Conservation (phyloP, 1,140 invertebrate genomes). For the Pomacea maculata region DNA sequence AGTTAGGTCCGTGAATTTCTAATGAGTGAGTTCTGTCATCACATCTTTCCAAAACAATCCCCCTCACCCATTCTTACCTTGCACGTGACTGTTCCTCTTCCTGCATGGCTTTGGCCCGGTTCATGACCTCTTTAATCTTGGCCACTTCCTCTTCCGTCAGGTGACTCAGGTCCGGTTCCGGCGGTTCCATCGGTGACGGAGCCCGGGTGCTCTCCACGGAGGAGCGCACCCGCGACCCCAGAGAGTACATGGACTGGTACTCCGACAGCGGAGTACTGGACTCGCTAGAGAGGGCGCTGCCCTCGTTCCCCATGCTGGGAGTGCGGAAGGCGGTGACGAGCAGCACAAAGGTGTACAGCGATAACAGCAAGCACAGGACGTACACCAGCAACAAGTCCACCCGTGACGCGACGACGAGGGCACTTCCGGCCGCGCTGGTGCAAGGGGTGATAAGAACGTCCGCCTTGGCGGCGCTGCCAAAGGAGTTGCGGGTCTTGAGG, state of each 20-base stretch:
- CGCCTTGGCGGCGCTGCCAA: no score
- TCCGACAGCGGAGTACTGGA: constrained; percentile 47
- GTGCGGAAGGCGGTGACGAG: constrained; percentile 5
- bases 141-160: constrained; percentile 72
- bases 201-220: constrained; percentile 50
- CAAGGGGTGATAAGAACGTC: no score
- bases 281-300: constrained; percentile 45
- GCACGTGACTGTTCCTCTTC: constrained; percentile 61
- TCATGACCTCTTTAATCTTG: constrained; percentile 74
- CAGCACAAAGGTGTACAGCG: constrained; percentile 15
- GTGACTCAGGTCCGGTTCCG: constrained; percentile 73
- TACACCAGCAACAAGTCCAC: neutral
- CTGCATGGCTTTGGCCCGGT: constrained; percentile 70
- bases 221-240: constrained; percentile 46
- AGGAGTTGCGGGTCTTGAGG: no score
- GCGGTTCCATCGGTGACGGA: constrained; percentile 69
- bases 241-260: constrained; percentile 45
- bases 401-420: neutral
- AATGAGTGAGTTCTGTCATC: no score
- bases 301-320: constrained; percentile 52
- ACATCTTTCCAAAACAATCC: no score
- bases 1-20: no score
- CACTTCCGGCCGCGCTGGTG: no score
- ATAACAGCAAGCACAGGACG: constrained; percentile 9
- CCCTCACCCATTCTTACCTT: constrained; percentile 44